Conservation (phyloP, 2,888 invertebrate species). For the Chrysolina haemoptera region DNA sequence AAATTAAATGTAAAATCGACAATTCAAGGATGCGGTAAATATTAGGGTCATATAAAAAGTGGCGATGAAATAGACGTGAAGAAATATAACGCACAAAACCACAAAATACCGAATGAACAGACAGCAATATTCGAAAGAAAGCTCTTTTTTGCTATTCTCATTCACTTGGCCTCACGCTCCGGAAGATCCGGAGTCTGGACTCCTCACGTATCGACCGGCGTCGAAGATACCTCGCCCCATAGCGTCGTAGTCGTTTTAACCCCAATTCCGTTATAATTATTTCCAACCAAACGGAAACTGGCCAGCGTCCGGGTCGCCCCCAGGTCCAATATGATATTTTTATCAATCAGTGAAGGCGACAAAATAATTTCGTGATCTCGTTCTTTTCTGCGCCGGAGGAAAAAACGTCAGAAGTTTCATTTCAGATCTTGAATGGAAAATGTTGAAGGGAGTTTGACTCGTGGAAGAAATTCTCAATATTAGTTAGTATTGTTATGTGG, state of each 20-base stretch:
- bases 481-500: too few species aligned
- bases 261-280: constrained; percentile 30
- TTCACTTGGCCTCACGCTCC: constrained; percentile 59
- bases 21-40: too few species aligned
- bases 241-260: constrained; percentile 26
- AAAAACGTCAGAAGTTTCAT: constrained; percentile 14
- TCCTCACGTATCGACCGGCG: constrained; percentile 56
- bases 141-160: constrained; percentile 52
- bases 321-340: constrained; percentile 22
- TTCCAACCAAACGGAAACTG: constrained; percentile 24
- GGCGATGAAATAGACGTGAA: too few species aligned
- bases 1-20: too few species aligned
- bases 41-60: too few species aligned
- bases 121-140: neutral
- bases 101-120: neutral
- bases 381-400: constrained; percentile 6
- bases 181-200: constrained; percentile 54
- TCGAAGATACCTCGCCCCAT: constrained; percentile 15
- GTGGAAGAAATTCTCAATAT: too few species aligned
- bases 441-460: neutral
- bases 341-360: constrained; percentile 26
- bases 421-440: neutral
- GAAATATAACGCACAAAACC: neutral
- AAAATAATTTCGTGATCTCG: constrained; percentile 14
- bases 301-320: constrained; percentile 21